Percentiles rank a stretch among this genome's conserved stretches.
These are phyloP conservation scores for Nyctereutes procyonoides DNA, from an alignment of 2,113 vertebrate genomes.

Conservation along the genomic window DNA sequence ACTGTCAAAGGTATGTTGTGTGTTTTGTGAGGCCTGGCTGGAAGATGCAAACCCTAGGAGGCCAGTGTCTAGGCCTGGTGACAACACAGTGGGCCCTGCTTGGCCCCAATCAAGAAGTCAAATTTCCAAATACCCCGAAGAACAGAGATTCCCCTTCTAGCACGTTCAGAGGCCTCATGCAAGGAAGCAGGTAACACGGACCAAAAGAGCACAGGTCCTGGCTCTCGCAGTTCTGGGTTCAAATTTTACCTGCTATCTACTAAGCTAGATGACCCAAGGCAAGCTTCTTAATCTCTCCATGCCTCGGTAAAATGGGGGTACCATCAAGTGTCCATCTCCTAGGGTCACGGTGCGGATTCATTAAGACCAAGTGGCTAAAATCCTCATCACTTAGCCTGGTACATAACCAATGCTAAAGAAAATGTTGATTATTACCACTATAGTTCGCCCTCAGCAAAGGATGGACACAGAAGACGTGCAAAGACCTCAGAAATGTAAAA, in stretches of 20 bases:
- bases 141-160: not conserved
- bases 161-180: not conserved
- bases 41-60: not conserved
- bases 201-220: not conserved
- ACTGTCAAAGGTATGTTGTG: not conserved
- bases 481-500: accelerated
- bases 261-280: not conserved
- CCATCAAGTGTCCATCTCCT: not conserved
- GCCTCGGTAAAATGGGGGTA: not conserved
- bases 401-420: not conserved
- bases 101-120: not conserved
- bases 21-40: not conserved
- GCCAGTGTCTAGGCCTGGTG: not conserved
- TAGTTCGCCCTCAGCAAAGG: not conserved
- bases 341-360: not conserved
- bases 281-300: constrained; percentile 32
- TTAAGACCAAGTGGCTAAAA: not conserved
- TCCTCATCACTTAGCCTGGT: not conserved
- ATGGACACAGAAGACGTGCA: not conserved
- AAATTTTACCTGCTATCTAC: not conserved
- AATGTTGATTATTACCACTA: not conserved
- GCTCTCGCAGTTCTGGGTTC: not conserved
- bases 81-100: not conserved
- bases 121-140: not conserved
- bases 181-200: not conserved